Base-by-base conservation (phyloP, 2,113 vertebrate genomes). In the Tor tambroides region DNA sequence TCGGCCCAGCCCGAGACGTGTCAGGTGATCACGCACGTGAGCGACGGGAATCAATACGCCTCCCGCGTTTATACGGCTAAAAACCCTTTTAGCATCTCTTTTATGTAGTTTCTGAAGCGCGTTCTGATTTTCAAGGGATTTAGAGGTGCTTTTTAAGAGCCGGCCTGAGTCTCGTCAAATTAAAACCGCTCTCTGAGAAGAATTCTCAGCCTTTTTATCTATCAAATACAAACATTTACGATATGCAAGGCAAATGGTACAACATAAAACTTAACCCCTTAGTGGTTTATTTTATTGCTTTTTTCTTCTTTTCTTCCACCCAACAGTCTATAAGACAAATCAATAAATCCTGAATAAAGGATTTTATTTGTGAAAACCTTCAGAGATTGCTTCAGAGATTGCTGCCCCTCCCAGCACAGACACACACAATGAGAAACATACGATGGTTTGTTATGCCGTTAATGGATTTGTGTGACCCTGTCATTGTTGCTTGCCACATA, bases 21-120 rank as follows among this genome's bases (percentile, higher is more conserved):
- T 93, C 89, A 95, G 93, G 93, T 96, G 94, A 95, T 95, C 88
- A 26, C 91, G 89, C 92, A 88, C 84, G 89, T 91, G 86, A 90
- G 90, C 87, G 80, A 78, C 91, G 87, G 83, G 90, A 94, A 94
- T 94, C 93, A 85, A 95, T 95, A 92, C 85, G 86, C 90, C 90
- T 94, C 72, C 74, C 89, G 92, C 91, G 93, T 94, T 94, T 94
- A 94, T 93, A 92, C 91, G 75, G 86, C 90, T 87, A 92, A 93
- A 93, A 90, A 90, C 92, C 91, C 91, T 92, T 93, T 94, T 91
- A 92, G 91, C 92, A 43, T 86, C 63, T 92, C 94, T 95, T 96
- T 96, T 92, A 95, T 94, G 94, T 94, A 92, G 89, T 95, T 94
- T 95, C 89, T 93, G 90, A 92, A 90, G 86, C 92, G 82, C 83